These are phyloP conservation scores for Anaspis maculata DNA, from an alignment of 2,888 invertebrate genomes.

Conservation along the genomic window DNA sequence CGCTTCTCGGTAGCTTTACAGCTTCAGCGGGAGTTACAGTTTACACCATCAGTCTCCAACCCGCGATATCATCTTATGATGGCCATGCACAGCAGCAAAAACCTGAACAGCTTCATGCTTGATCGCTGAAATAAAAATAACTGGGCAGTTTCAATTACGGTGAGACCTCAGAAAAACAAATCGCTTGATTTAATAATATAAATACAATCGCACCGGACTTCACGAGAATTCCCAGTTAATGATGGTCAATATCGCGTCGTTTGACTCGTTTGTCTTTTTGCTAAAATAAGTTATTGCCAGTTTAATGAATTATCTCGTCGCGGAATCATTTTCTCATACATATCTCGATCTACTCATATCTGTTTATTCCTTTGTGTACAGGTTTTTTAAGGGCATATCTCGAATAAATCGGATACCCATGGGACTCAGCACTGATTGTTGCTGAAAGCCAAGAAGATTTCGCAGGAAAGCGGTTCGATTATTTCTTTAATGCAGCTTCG, in stretches of 20 bases:
- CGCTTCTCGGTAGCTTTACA: too few relatives aligned
- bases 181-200: slow-evolving; percentile 25
- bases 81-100: too few relatives aligned
- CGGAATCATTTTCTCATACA: slow-evolving; percentile 34
- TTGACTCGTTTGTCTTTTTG: slow-evolving; percentile 26
- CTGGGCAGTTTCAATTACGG: slow-evolving; percentile 23
- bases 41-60: too few relatives aligned
- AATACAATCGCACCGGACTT: slow-evolving; percentile 27
- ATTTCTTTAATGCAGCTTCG: too few relatives aligned
- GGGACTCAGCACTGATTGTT: too few relatives aligned
- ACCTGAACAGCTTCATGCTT: slow-evolving; percentile 3
- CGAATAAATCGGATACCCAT: slow-evolving; percentile 19
- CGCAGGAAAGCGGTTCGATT: too few relatives aligned
- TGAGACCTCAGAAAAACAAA: slow-evolving; percentile 25
- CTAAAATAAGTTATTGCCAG: slow-evolving; percentile 33
- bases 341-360: slow-evolving; percentile 27
- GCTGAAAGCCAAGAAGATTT: too few relatives aligned
- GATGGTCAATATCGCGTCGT: slow-evolving; percentile 36
- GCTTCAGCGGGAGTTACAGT: too few relatives aligned
- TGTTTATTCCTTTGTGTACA: slow-evolving; percentile 21
- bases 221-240: slow-evolving; percentile 29
- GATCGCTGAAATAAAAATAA: slow-evolving; percentile 5
- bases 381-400: slow-evolving; percentile 50
- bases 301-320: slow-evolving; percentile 29
- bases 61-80: too few relatives aligned